Conservation (phyloP, 2,113 vertebrate genomes). For the Takifugu bimaculatus region DNA sequence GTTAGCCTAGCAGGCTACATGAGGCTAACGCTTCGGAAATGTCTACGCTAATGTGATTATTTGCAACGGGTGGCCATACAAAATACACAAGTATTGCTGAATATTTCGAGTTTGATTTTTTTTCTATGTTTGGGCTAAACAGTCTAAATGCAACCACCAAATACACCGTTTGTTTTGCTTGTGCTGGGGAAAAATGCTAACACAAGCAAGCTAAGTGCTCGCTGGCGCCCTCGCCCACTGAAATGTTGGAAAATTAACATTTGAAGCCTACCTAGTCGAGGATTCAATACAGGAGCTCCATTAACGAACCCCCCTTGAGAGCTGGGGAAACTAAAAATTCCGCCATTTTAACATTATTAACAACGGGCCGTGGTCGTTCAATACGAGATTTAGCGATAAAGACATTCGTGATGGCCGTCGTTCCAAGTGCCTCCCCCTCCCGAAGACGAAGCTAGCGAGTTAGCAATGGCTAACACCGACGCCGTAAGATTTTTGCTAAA, state of each 20-base stretch:
- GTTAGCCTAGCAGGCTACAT: conserved; percentile 14
- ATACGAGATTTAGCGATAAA: conserved; percentile 54
- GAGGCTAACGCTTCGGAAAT: conserved; percentile 12
- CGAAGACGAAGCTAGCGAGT: conserved; percentile 45
- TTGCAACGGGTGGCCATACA: background rate
- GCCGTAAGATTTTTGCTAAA: background rate
- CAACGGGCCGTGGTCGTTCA: conserved; percentile 11
- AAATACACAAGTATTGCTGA: too few species aligned
- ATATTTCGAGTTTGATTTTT: too few species aligned
- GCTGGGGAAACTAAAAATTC: background rate
- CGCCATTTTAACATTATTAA: background rate
- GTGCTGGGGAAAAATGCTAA: conserved; percentile 43
- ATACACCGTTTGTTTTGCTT: conserved; percentile 26
- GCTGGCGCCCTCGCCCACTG: conserved; percentile 60
- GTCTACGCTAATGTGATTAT: too few species aligned
- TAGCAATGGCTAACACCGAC: conserved; percentile 38
- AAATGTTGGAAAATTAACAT: conserved; percentile 9
- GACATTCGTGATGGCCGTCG: conserved; percentile 70
- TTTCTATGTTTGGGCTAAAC: background rate
- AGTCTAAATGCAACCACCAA: background rate
- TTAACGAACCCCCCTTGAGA: rapidly evolving
- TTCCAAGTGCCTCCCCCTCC: conserved; percentile 52
- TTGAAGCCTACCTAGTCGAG: conserved; percentile 2
- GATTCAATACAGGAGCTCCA: background rate
- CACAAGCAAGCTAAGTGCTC: conserved; percentile 43